Percentiles rank a stretch among this genome's conserved stretches.
Evolutionary conservation across 92 coral and sea anemone genomes (phyloP).

Genomic region (Parazoanthus swiftii): DNA sequence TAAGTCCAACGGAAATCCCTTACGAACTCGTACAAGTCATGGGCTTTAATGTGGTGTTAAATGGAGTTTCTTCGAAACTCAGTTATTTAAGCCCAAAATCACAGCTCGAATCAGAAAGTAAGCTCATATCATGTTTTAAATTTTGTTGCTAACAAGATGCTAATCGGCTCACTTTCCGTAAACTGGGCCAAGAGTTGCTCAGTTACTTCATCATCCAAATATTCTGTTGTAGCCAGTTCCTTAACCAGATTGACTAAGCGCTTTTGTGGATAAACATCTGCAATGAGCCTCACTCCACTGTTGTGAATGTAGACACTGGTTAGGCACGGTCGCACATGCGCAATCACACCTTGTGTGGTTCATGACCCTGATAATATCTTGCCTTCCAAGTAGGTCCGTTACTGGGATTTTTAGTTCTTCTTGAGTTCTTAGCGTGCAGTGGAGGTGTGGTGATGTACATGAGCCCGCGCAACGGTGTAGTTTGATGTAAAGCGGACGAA

Average conservation of each 20-base stretch:
- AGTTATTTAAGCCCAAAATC: too few relatives aligned
- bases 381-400: neutral
- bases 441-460: neutral
- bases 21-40: too few relatives aligned
- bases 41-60: too few relatives aligned
- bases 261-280: conserved; percentile 10
- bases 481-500: conserved; percentile 4
- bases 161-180: too few relatives aligned
- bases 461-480: conserved; percentile 38
- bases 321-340: neutral
- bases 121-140: too few relatives aligned
- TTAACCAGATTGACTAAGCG: neutral
- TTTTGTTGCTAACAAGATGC: too few relatives aligned
- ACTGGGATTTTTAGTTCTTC: neutral
- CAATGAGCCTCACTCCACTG: conserved; percentile 20
- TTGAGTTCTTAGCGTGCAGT: neutral
- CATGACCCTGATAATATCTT: neutral
- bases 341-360: conserved; percentile 32
- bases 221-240: too few relatives aligned
- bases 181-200: too few relatives aligned
- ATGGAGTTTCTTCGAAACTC: too few relatives aligned
- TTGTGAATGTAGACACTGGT: neutral
- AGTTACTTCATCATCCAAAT: too few relatives aligned
- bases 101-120: too few relatives aligned
- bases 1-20: too few relatives aligned